Conservation (phyloP, 2,113 vertebrate species). For the Psophia crepitans region DNA sequence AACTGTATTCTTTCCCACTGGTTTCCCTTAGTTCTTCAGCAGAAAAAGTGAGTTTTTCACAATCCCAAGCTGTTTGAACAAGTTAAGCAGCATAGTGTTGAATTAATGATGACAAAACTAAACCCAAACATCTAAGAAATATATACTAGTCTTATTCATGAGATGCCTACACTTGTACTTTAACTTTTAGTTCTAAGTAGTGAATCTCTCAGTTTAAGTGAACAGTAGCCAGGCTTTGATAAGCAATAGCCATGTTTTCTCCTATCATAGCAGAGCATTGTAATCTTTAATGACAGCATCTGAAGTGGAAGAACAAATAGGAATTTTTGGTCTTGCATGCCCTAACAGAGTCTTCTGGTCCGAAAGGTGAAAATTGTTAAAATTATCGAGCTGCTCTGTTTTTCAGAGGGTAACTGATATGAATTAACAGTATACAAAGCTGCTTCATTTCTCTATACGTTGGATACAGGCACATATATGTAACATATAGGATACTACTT, state of each 20-base stretch:
- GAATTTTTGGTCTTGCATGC: neutral
- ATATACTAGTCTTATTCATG: neutral
- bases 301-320: neutral
- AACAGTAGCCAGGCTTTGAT: neutral
- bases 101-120: neutral
- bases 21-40: neutral
- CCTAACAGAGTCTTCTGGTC: neutral
- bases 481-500: neutral
- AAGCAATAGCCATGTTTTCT: neutral
- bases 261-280: neutral
- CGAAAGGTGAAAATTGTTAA: neutral
- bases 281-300: neutral
- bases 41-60: neutral
- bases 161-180: neutral
- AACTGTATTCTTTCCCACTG: neutral
- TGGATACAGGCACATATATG: neutral
- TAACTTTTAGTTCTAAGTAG: neutral
- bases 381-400: neutral
- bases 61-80: neutral
- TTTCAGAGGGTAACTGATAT: neutral
- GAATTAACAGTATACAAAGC: neutral
- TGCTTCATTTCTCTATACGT: neutral
- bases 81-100: neutral
- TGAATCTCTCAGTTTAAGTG: neutral
- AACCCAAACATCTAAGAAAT: neutral